Conservation (phyloP, 2,113 vertebrate genomes). For the Leptosomus discolor region DNA sequence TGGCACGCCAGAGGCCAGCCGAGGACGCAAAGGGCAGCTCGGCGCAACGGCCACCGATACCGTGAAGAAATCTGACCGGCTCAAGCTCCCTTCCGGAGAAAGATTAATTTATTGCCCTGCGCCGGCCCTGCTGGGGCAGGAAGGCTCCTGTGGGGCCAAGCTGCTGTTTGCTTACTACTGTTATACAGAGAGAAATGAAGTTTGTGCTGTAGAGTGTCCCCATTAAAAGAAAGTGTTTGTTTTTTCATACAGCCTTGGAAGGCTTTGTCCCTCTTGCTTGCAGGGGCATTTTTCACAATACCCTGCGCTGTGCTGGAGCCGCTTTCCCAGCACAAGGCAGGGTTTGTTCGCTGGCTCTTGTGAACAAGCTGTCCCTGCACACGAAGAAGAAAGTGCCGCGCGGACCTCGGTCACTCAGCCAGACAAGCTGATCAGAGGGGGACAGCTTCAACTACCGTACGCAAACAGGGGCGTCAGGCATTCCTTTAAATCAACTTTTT, state of each 20-base stretch:
- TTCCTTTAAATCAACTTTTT: not conserved
- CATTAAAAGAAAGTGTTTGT: not conserved
- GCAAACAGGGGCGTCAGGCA: not conserved
- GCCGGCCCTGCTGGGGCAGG: not conserved
- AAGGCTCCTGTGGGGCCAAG: not conserved
- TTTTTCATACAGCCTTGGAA: not conserved
- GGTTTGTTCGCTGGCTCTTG: not conserved
- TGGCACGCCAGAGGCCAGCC: fast-evolving
- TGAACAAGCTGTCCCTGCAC: not conserved
- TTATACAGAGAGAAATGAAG: not conserved
- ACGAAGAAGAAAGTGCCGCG: not conserved
- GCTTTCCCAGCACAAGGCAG: not conserved
- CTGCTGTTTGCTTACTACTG: not conserved
- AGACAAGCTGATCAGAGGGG: not conserved
- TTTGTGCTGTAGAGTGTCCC: not conserved
- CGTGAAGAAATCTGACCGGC: not conserved
- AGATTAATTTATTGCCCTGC: not conserved
- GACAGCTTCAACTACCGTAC: not conserved
- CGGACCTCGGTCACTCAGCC: not conserved
- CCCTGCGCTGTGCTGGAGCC: fast-evolving
- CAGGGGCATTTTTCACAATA: fast-evolving
- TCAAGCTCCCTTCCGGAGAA: not conserved
- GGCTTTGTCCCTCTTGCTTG: not conserved
- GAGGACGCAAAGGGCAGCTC: not conserved
- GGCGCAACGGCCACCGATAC: fast-evolving